A percentile compares a stretch with the other conserved stretches of the same genome.
phyloP scores from a whole-genome alignment of 2,797 vertebrate genomes.

The Enteromius thamalakanensis region DNA sequence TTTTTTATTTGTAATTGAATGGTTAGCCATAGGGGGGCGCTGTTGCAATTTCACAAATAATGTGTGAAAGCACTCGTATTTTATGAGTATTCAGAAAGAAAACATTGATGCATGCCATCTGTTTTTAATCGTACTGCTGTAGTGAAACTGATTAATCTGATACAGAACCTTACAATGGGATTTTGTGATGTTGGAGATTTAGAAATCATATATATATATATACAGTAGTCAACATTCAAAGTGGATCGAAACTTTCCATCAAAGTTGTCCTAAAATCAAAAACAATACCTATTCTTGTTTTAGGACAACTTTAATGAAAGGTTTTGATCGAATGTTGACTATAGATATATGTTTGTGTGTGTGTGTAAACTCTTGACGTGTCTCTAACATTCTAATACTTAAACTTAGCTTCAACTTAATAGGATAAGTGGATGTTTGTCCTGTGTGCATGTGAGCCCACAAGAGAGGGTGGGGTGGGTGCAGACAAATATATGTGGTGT shows the following conservation, averaged over 20 bases:
- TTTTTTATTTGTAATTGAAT: not conserved
- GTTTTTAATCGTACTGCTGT: not conserved
- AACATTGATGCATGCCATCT: conserved; percentile 5
- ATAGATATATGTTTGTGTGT: too few relatives aligned
- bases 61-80: not conserved
- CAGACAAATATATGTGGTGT: conserved; percentile 22
- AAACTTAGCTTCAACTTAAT: not conserved
- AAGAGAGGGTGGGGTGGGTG: conserved; percentile 27
- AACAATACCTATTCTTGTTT: too few relatives aligned
- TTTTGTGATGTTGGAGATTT: conserved; percentile 4
- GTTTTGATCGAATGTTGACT: too few relatives aligned
- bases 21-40: not conserved
- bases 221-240: too few relatives aligned
- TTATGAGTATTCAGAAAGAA: not conserved
- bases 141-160: not conserved
- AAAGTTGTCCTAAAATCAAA: too few relatives aligned
- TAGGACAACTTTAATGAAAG: too few relatives aligned
- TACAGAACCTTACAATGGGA: conserved; percentile 6
- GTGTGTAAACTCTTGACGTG: not conserved
- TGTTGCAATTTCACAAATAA: conserved; percentile 15
- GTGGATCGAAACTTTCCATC: too few relatives aligned
- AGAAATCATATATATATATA: not conserved
- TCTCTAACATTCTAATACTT: conserved; percentile 25
- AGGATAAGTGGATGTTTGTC: conserved; percentile 5
- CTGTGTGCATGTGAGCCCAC: not conserved